Evolutionary conservation across 2,888 invertebrate species (phyloP).

Genomic region (Zygogramma bicolorata): DNA sequence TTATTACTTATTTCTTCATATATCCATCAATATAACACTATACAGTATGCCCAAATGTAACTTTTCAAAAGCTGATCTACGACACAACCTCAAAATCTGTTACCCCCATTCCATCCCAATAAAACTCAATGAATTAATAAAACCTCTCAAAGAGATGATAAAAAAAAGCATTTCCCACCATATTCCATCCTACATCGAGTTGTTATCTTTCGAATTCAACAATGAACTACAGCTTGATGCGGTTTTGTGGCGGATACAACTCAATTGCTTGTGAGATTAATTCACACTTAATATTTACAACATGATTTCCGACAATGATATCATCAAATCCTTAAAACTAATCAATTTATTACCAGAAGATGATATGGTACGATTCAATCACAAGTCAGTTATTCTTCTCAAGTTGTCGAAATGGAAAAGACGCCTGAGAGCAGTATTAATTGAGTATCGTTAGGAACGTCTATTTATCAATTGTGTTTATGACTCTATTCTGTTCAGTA

Average conservation of each 20-base stretch:
- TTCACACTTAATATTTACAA: background rate
- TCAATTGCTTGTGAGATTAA: background rate
- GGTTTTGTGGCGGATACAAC: too few species aligned
- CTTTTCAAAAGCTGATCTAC: conserved; percentile 60
- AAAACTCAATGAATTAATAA: conserved; percentile 6
- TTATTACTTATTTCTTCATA: conserved; percentile 29
- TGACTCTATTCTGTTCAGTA: background rate
- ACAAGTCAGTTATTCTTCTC: background rate
- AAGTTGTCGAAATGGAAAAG: too few species aligned
- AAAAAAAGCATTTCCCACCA: too few species aligned
- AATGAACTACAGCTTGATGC: too few species aligned
- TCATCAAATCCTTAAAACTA: background rate
- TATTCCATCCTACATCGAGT: background rate
- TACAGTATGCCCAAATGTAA: conserved; percentile 60
- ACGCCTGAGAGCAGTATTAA: too few species aligned
- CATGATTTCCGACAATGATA: background rate
- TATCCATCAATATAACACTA: conserved; percentile 65
- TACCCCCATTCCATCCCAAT: conserved; percentile 40
- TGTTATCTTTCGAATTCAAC: too few species aligned
- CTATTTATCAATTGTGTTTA: background rate
- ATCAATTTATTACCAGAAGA: conserved; percentile 18
- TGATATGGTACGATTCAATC: conserved; percentile 23
- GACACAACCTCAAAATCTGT: conserved; percentile 58
- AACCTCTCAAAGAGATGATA: background rate
- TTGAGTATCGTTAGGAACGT: too few species aligned